Evolutionary conservation across 53 echinoderm and acorn worm species (phyloP), one percentile per base, ranked within the genome.

Genomic region (Apostichopus leukothele): DNA sequence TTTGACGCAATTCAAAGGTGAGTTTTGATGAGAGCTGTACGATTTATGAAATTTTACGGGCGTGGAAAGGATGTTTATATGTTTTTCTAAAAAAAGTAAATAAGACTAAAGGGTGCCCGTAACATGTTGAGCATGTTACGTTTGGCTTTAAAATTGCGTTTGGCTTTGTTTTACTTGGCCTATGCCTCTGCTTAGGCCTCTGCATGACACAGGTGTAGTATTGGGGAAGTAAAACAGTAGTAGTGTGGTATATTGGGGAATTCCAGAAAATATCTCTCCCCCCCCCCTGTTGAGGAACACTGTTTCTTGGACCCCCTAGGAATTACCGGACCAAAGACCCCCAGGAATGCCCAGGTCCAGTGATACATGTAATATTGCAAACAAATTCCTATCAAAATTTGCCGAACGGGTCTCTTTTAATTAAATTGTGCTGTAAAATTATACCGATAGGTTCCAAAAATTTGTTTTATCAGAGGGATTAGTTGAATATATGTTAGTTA

Each of bases 1-100:
- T 75, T 75, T 75, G 75, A 75, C 75, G 75, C 12, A 75, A 75
- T 75, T 75, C 75, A 75, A 9, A 75, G 75, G 22, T 75, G 75
- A 75, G 75, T 6, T 75, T 16, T 75, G 75, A 75, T 75, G 75
- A 75, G 3, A 75, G 75, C 22, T 75, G 12, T 75, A 75, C 75
- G 19, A 27, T 75, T 75, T 75, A 75, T 75, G 75, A 75, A 75
- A 75, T 75, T 75, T 75, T 75, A 16, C 26, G 75, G n/a, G 75
- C 16, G 19, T 75, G 12, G 75, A 16, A 75, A 75, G 75, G 75
- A 75, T 75, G 12, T 75, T 75, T 14, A 75, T 75, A 75, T 75
- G 75, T 14, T 16, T 75, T 75, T 75, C 3, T 75, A 20, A 20
- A 3, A 75, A 75, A 75, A 25, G 75, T 75, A 75, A 75, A 75